A percentile compares a stretch with the other conserved stretches of the same genome.
phyloP scores from a whole-genome alignment of 2,797 vertebrate genomes.

The Uromys caudimaculatus region DNA sequence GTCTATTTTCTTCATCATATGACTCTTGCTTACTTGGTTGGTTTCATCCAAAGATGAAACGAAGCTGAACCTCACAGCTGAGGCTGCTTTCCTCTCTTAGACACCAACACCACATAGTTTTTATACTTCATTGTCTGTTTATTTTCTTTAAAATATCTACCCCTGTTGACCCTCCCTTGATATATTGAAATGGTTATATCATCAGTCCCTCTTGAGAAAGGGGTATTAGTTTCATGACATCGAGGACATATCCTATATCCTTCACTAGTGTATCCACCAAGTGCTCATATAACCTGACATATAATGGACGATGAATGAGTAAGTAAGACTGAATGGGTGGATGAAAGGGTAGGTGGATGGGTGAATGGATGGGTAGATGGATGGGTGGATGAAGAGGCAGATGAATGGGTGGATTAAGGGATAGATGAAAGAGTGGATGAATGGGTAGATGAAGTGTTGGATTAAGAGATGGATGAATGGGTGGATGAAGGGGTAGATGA shows the following conservation, averaged over 20 bases:
- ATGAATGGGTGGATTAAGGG: no score
- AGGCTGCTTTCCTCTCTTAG: neutral
- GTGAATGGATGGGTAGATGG: no score
- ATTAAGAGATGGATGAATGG: no score
- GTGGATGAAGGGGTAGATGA: no score
- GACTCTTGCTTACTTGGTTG: neutral
- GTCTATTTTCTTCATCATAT: neutral
- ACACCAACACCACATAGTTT: neutral
- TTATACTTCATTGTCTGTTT: neutral
- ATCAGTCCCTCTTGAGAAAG: neutral
- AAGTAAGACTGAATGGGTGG: neutral
- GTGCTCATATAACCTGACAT: neutral
- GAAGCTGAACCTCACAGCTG: neutral
- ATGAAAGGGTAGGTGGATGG: no score
- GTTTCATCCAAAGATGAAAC: neutral
- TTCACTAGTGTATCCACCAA: neutral
- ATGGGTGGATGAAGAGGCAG: no score
- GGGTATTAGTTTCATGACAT: neutral
- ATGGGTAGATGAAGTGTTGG: no score
- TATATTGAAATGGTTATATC: neutral
- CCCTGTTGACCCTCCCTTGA: neutral
- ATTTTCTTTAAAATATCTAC: slow-evolving; percentile 22
- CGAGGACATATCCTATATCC: neutral
- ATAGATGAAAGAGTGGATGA: no score
- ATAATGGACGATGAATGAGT: neutral